Conservation (phyloP, 2,888 invertebrate species). For the Apeira syringaria region DNA sequence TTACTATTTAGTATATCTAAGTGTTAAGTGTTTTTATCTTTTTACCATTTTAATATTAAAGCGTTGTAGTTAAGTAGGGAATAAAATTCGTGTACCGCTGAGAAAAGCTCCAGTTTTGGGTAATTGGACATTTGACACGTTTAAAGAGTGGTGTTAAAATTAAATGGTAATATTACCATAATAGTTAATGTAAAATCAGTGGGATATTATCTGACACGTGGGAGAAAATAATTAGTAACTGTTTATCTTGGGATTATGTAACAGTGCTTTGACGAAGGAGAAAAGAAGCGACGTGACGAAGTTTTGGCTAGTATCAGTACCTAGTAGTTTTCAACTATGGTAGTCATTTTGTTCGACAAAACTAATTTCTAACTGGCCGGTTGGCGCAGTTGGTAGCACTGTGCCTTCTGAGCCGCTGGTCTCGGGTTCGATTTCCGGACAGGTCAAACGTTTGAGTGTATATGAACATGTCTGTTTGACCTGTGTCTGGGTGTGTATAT, state of each 20-base stretch:
- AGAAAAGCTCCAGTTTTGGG: constrained; percentile 19
- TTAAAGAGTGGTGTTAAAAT: constrained; percentile 26
- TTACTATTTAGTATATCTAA: constrained; percentile 36
- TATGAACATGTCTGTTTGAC: too few species aligned
- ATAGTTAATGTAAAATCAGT: constrained; percentile 24
- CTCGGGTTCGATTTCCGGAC: too few species aligned
- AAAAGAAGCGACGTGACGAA: too few species aligned
- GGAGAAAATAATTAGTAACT: constrained; percentile 11
- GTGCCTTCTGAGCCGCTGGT: too few species aligned
- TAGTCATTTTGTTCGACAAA: too few species aligned
- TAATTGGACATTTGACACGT: constrained; percentile 29
- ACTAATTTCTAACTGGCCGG: too few species aligned
- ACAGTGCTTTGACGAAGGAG: constrained; percentile 9
- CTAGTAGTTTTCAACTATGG: too few species aligned
- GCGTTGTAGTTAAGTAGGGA: constrained; percentile 18
- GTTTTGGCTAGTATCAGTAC: too few species aligned
- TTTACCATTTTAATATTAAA: constrained; percentile 27
- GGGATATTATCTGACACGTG: constrained; percentile 17
- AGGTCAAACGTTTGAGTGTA: too few species aligned
- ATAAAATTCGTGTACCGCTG: constrained; percentile 22
- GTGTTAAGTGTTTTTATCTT: constrained; percentile 30
- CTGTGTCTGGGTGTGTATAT: too few species aligned
- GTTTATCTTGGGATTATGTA: too few species aligned
- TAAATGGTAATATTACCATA: constrained; percentile 21
- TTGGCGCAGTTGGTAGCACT: too few species aligned